A percentile compares a stretch with the other conserved stretches of the same genome.
These are phyloP conservation scores for Drosophila melanocephala DNA, from an alignment of 2,888 invertebrate genomes.

Conservation along the genomic window DNA sequence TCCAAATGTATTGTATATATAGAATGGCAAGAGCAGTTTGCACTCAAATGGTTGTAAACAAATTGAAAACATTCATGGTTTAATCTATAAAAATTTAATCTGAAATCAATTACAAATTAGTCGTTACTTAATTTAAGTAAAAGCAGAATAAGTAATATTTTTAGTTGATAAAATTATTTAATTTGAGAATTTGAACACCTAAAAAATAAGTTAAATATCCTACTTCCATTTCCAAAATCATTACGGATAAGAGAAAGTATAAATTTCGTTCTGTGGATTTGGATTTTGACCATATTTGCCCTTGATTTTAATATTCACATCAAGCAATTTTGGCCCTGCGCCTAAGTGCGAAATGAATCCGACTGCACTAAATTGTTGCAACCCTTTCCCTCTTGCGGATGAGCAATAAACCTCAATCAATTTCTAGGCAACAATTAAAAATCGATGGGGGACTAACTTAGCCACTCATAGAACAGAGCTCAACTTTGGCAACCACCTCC, in stretches of 20 bases:
- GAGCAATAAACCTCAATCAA: constrained; percentile 14
- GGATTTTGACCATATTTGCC: not conserved
- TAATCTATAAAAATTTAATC: not conserved
- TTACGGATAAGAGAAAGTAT: not conserved
- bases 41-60: not conserved
- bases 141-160: not conserved
- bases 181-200: accelerated
- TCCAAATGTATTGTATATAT: not conserved
- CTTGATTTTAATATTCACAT: not conserved
- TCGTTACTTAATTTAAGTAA: not conserved
- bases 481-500: not conserved
- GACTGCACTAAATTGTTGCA: not conserved
- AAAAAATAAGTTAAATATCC: not conserved
- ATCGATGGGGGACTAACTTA: constrained; percentile 55
- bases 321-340: not conserved
- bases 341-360: constrained; percentile 2
- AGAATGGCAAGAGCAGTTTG: too few relatives aligned
- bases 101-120: not conserved
- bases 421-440: constrained; percentile 53
- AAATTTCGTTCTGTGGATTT: not conserved
- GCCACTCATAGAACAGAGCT: not conserved
- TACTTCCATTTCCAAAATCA: not conserved
- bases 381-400: not conserved
- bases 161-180: not conserved
- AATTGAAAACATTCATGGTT: not conserved